Conservation (phyloP, 2,113 vertebrate genomes). For the Lasiurus borealis region DNA sequence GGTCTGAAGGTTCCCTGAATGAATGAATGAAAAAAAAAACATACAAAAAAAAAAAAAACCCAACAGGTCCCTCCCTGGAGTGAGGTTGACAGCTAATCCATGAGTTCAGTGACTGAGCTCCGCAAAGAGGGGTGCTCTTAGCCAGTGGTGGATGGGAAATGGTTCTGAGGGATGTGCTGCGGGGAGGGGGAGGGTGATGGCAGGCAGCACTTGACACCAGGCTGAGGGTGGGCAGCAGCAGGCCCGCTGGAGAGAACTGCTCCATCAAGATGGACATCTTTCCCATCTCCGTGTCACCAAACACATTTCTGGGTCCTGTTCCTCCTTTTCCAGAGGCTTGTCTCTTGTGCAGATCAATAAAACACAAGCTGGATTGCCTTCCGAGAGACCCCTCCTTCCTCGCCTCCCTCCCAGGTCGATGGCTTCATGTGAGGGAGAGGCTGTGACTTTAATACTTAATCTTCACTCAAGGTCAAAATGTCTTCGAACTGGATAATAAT, state of each 20-base stretch:
- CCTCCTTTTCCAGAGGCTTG: neutral
- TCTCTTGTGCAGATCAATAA: neutral
- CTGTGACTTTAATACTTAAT: neutral
- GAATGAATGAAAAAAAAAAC: neutral
- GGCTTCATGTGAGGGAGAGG: neutral
- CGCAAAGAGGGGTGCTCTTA: neutral
- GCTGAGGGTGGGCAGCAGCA: neutral
- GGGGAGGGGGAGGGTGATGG: neutral
- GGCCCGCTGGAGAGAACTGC: neutral
- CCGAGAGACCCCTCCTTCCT: neutral
- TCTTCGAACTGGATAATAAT: neutral
- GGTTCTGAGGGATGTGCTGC: neutral
- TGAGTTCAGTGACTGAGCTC: neutral
- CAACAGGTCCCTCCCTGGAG: no score
- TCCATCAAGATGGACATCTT: neutral
- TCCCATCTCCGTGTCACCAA: neutral
- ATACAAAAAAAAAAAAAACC: neutral
- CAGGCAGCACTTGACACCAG: neutral
- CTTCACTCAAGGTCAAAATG: neutral
- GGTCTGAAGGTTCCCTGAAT: neutral
- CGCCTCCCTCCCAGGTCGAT: neutral
- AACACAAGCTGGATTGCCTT: neutral
- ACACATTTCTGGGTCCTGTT: neutral
- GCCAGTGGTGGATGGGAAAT: neutral
- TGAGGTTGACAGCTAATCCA: neutral